These are phyloP conservation scores for Neogale vison DNA, from an alignment of 2,113 vertebrate species.

Conservation along the genomic window DNA sequence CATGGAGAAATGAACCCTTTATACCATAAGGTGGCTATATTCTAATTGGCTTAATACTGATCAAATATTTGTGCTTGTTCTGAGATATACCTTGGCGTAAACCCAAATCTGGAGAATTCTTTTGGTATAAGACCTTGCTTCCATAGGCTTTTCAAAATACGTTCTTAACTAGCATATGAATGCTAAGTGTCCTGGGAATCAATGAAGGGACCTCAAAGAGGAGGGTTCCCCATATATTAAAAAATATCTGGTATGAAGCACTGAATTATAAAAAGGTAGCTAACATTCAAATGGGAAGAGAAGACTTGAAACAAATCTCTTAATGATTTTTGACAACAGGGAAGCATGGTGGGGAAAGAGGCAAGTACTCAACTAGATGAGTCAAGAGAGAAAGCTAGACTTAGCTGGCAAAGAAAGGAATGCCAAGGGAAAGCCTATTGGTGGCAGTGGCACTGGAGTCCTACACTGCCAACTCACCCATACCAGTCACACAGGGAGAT, in stretches of 20 bases:
- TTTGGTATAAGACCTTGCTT: neutral
- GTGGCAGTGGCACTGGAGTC: neutral
- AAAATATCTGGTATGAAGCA: neutral
- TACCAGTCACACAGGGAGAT: neutral
- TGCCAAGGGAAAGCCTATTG: neutral
- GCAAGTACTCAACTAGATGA: neutral
- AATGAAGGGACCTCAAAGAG: neutral
- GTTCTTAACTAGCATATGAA: neutral
- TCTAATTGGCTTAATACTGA: neutral
- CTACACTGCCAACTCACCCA: neutral
- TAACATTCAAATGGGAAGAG: neutral
- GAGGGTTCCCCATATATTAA: neutral
- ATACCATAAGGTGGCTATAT: neutral
- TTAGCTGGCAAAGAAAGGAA: neutral
- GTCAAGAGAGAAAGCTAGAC: neutral
- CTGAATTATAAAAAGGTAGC: conserved; percentile 8
- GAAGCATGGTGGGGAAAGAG: neutral
- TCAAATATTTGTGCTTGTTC: neutral
- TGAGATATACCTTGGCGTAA: neutral
- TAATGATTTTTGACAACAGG: neutral
- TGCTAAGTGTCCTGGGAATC: neutral
- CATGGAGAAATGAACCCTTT: conserved; percentile 1
- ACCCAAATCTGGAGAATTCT: conserved; percentile 12
- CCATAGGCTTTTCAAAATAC: conserved; percentile 16
- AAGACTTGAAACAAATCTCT: neutral